Percentiles rank a stretch among this genome's conserved stretches.
Evolutionary conservation across 2,113 vertebrate genomes (phyloP).

Genomic region (Nanger granti): DNA sequence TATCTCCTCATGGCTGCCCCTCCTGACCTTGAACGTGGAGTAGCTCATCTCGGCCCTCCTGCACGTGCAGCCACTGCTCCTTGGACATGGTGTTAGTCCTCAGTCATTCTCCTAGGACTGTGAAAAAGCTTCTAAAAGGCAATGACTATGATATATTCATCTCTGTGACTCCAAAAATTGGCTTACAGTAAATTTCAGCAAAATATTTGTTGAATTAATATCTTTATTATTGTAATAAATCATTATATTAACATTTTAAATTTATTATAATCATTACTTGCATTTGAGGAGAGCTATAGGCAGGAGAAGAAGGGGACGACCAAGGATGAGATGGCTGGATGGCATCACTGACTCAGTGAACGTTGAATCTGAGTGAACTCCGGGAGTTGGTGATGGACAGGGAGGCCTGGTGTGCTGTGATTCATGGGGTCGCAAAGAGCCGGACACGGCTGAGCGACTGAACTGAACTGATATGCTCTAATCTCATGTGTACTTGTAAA

Average conservation of each 20-base stretch:
- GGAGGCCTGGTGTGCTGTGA: too few species aligned
- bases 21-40: too few species aligned
- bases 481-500: background rate
- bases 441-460: too few species aligned
- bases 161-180: background rate
- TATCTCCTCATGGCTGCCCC: too few species aligned
- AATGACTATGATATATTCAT: background rate
- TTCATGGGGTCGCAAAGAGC: too few species aligned
- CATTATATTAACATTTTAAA: background rate
- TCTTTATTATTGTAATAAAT: background rate
- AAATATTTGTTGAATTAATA: background rate
- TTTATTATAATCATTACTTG: background rate
- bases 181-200: background rate
- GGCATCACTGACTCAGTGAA: too few species aligned
- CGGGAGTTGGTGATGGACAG: too few species aligned
- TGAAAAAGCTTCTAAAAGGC: background rate
- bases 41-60: too few species aligned
- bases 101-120: background rate
- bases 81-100: too few species aligned
- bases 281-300: background rate
- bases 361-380: too few species aligned
- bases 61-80: fast-evolving
- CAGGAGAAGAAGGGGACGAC: too few species aligned
- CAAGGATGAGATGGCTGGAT: too few species aligned
- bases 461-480: background rate